Base-by-base conservation (phyloP, 2,888 invertebrate genomes). In the Serripes groenlandicus region DNA sequence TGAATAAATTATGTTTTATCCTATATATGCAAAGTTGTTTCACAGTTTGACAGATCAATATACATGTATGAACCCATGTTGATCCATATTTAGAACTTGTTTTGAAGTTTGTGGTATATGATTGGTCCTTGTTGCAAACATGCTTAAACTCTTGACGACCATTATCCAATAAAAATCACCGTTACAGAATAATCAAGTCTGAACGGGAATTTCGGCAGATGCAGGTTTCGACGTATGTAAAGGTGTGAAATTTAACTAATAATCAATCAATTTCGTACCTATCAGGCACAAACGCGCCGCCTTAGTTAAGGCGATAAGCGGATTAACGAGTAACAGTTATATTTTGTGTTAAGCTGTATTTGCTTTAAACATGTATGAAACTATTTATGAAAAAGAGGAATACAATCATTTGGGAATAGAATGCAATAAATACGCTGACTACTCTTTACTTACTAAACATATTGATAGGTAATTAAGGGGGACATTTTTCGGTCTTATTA, bases 121-220 rank as follows among this genome's bases (percentile, higher is more conserved):
- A 89, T 89, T 89, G 88, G 88, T 82, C 81, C 62, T 75, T 79
- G 79, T 80, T 64, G 74, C 75, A 80, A 84, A 86, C 89, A 89
- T 79, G 89, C 83, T 75, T 75, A 52, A 83, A 85, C 89, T n/a
- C n/a, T 71, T 85, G 89, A 71, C 56, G 21, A 30, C 60, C 37
- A 66, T 78, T 75, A 73, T n/a, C 88, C 88, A 89, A 89, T 87
- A 64, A 82, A 81, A 87, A 66, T 54, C 69, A 52, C 69, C 66
- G 80, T 78, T 78, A 79, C 73, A 75, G 58, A 78, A 70, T 78
- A 74, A 79, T 79, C 86, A 83, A 75, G 86, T 86, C 73, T 34
- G 58, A 74, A 83, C 86, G 78, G 78, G 82, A 86, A 77, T 74
- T 82, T 72, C 81, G 54, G 28, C 78, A 73, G 58, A 78, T 78